These are phyloP conservation scores for Bovichtus variegatus DNA, from an alignment of 2,797 vertebrate genomes.

Conservation along the genomic window DNA sequence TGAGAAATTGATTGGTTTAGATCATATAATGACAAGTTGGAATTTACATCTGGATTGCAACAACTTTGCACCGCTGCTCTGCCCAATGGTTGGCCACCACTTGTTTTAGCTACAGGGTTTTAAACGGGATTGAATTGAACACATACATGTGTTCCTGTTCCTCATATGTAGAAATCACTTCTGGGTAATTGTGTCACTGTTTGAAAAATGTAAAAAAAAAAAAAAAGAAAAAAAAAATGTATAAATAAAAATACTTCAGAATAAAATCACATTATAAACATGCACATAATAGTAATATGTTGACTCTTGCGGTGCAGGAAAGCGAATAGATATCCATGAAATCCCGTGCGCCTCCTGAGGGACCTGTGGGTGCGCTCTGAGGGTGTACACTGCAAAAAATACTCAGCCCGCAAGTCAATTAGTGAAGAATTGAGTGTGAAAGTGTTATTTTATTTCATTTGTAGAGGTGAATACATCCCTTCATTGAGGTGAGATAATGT, in stretches of 20 bases:
- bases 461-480: not conserved
- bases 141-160: no score
- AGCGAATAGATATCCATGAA: conserved; percentile 19
- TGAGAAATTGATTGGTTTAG: not conserved
- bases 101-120: not conserved
- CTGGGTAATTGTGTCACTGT: not conserved
- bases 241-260: not conserved
- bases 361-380: conserved; percentile 48
- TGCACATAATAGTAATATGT: no score
- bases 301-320: conserved; percentile 22
- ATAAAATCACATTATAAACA: not conserved
- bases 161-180: not conserved
- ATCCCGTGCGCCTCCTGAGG: conserved; percentile 37
- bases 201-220: no score
- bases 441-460: not conserved
- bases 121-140: not conserved
- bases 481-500: not conserved
- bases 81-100: not conserved
- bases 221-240: no score
- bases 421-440: conserved; percentile 12
- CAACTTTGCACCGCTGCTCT: not conserved
- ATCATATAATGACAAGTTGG: not conserved
- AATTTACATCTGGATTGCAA: not conserved
- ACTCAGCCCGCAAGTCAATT: conserved; percentile 11
- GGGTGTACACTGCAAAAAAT: conserved; percentile 66